Evolutionary conservation across 2,113 vertebrate genomes (phyloP).

Genomic region (Bos indicus): DNA sequence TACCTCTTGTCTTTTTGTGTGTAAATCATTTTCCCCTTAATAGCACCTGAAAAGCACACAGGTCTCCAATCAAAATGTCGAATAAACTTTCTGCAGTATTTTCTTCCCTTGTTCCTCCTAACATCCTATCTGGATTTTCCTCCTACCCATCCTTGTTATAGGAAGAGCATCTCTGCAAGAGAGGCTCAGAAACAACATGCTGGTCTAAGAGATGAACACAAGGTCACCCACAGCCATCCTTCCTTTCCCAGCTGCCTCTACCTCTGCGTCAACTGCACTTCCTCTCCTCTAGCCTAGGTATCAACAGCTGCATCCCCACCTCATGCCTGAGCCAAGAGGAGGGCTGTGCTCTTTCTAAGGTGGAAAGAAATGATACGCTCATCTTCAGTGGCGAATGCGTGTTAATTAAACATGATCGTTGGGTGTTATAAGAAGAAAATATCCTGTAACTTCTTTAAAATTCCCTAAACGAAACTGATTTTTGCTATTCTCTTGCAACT

Average conservation of each 20-base stretch:
- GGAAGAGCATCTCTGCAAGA: slow-evolving; percentile 67
- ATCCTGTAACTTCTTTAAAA: background rate
- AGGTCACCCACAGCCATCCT: slow-evolving; percentile 78
- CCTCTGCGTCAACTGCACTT: slow-evolving; percentile 50
- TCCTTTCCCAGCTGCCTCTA: slow-evolving; percentile 70
- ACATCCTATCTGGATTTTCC: slow-evolving; percentile 59
- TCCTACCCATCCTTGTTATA: slow-evolving; percentile 64
- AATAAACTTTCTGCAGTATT: slow-evolving; percentile 58
- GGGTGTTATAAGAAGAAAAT: background rate
- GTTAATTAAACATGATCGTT: slow-evolving; percentile 41
- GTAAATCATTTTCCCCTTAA: slow-evolving; percentile 39
- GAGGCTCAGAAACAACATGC: slow-evolving; percentile 64
- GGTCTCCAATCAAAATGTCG: slow-evolving; percentile 15
- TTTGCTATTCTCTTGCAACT: slow-evolving; percentile 41
- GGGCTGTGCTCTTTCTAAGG: slow-evolving; percentile 49
- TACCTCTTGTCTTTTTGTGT: slow-evolving; percentile 60
- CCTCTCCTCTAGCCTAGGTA: slow-evolving; percentile 61
- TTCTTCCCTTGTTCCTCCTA: slow-evolving; percentile 48
- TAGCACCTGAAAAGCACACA: slow-evolving; percentile 44
- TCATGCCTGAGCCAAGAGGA: slow-evolving; percentile 28
- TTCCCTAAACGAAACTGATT: background rate
- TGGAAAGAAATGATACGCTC: background rate
- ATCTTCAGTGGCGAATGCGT: background rate
- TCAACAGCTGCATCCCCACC: slow-evolving; percentile 65
- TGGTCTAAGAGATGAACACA: slow-evolving; percentile 63